A percentile compares a stretch with the other conserved stretches of the same genome.
Evolutionary conservation across 2,888 invertebrate genomes (phyloP).

Genomic region (Polydrusus tereticollis): DNA sequence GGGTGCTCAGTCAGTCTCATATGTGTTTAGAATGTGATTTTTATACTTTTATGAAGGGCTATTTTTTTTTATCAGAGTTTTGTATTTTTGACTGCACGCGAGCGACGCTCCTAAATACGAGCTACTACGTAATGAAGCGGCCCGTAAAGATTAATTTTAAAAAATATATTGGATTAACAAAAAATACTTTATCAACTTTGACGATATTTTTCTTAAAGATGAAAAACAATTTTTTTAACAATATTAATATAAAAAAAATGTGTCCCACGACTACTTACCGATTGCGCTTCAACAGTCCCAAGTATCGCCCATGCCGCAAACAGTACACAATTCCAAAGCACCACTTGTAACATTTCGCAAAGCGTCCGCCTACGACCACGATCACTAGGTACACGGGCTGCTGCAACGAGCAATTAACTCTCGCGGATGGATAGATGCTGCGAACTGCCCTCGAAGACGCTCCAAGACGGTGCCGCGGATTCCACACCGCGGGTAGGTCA

Average conservation of each 20-base stretch:
- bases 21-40: too few species aligned
- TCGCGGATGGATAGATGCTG: slow-evolving; percentile 28
- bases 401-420: slow-evolving; percentile 18
- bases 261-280: not conserved
- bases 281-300: not conserved
- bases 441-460: slow-evolving; percentile 23
- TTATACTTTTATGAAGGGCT: too few species aligned
- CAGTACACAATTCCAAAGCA: not conserved
- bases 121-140: too few species aligned
- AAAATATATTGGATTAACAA: too few species aligned
- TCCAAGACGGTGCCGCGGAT: slow-evolving; percentile 23
- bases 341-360: slow-evolving; percentile 8
- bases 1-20: too few species aligned
- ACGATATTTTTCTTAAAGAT: too few species aligned
- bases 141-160: too few species aligned
- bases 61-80: too few species aligned
- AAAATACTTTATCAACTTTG: too few species aligned
- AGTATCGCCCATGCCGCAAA: not conserved
- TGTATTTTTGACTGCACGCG: too few species aligned
- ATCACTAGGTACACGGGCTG: not conserved
- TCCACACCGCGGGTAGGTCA: slow-evolving; percentile 40
- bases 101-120: too few species aligned
- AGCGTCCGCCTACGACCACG: slow-evolving; percentile 9
- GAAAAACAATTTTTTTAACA: not conserved
- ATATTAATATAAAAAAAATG: too few species aligned